Evolutionary conservation across 2,113 vertebrate genomes (phyloP).

Genomic region (Myrmophylax atrothorax): DNA sequence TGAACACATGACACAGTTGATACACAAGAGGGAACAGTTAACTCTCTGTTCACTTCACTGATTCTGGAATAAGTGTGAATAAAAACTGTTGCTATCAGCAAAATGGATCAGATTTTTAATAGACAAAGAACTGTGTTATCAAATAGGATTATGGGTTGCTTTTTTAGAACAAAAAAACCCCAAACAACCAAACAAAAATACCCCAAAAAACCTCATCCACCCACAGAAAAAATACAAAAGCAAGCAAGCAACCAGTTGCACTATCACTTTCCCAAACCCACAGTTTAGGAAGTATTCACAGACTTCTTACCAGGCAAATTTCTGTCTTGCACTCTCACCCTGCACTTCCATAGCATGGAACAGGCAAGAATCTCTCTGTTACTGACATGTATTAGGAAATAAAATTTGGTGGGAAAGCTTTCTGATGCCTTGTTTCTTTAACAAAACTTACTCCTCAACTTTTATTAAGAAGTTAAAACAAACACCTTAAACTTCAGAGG

Average conservation of each 20-base stretch:
- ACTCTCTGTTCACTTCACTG: not conserved
- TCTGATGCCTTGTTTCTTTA: not conserved
- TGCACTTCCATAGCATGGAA: not conserved
- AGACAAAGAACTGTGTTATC: not conserved
- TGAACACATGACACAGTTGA: not conserved
- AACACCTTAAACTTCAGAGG: not conserved
- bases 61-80: not conserved
- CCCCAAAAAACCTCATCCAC: not conserved
- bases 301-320: not conserved
- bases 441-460: not conserved
- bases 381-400: not conserved
- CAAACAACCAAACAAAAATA: not conserved
- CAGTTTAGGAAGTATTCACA: not conserved
- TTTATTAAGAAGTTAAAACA: not conserved
- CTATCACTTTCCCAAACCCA: not conserved
- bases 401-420: not conserved
- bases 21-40: not conserved
- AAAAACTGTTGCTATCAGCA: not conserved
- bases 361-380: not conserved
- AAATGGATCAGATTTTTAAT: not conserved
- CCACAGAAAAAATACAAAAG: not conserved
- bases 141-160: fast-evolving
- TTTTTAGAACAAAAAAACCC: not conserved
- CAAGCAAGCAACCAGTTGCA: not conserved
- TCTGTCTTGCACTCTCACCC: not conserved